A percentile compares a stretch with the other conserved stretches of the same genome.
These are phyloP conservation scores for Geophilus truncorum DNA, from an alignment of 2,888 invertebrate genomes.

Conservation along the genomic window DNA sequence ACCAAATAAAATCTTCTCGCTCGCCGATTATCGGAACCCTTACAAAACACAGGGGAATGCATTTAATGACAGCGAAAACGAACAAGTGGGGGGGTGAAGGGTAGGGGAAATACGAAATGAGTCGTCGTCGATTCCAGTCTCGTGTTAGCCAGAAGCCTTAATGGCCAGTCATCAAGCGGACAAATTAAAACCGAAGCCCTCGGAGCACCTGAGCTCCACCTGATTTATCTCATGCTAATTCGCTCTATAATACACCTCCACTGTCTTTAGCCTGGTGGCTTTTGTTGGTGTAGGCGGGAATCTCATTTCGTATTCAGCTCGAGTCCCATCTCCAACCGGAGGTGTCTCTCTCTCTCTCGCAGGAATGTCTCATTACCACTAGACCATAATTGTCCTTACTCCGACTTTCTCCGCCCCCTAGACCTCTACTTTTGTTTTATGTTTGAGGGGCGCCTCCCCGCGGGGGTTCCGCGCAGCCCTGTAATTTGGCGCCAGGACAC, in stretches of 20 bases:
- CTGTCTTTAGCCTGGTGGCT: background rate
- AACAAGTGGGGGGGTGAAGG: background rate
- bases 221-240: conserved; percentile 27
- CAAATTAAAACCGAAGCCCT: conserved; percentile 15
- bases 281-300: conserved; percentile 19
- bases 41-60: background rate
- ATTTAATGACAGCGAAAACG: background rate
- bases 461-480: conserved; percentile 23
- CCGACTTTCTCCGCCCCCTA: conserved; percentile 23
- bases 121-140: conserved; percentile 5
- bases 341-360: conserved; percentile 15
- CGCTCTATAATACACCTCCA: conserved; percentile 21
- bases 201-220: conserved; percentile 8
- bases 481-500: conserved; percentile 27
- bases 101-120: background rate
- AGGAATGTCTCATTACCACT: conserved; percentile 25
- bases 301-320: conserved; percentile 6
- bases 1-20: too few relatives aligned
- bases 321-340: background rate
- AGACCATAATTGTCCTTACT: conserved; percentile 28
- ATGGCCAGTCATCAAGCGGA: conserved; percentile 7
- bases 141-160: conserved; percentile 24
- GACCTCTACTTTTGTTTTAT: conserved; percentile 24
- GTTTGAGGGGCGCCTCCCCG: conserved; percentile 24
- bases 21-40: too few relatives aligned